Evolutionary conservation across 2,797 vertebrate species (phyloP).

Genomic region (Parotocinclus haroldoi): DNA sequence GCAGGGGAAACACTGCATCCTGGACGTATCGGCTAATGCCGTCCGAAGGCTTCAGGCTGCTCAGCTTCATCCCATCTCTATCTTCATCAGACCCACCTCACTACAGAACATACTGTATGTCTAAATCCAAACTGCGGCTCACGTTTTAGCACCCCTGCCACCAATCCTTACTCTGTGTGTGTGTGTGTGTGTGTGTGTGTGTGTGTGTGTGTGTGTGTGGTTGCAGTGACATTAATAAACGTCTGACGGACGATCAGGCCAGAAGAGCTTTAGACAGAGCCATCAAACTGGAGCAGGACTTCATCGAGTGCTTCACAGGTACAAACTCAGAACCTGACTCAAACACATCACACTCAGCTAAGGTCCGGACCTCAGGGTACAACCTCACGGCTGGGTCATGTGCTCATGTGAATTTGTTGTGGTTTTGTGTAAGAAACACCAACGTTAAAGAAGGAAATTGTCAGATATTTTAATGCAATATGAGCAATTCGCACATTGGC

Average conservation of each 20-base stretch:
- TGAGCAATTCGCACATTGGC: too few species aligned
- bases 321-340: not conserved
- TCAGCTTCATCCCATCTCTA: slow-evolving; percentile 85
- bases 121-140: too few species aligned
- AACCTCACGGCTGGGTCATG: not conserved
- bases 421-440: not conserved
- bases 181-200: slow-evolving; percentile 8
- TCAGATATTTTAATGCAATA: not conserved
- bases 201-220: slow-evolving; percentile 7
- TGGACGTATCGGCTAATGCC: slow-evolving; percentile 87
- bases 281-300: slow-evolving; percentile 86
- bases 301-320: slow-evolving; percentile 90
- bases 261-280: slow-evolving; percentile 85
- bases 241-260: slow-evolving; percentile 86
- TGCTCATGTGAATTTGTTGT: not conserved
- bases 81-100: slow-evolving; percentile 86
- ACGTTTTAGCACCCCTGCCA: too few species aligned
- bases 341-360: too few species aligned
- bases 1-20: slow-evolving; percentile 85
- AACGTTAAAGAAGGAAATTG: too few species aligned
- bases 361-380: too few species aligned
- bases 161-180: too few species aligned
- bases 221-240: slow-evolving; percentile 84
- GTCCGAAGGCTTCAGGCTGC: slow-evolving; percentile 85
- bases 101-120: slow-evolving; percentile 63